Evolutionary conservation across 2,113 vertebrate species (phyloP).

Genomic region (Caloenas nicobarica): DNA sequence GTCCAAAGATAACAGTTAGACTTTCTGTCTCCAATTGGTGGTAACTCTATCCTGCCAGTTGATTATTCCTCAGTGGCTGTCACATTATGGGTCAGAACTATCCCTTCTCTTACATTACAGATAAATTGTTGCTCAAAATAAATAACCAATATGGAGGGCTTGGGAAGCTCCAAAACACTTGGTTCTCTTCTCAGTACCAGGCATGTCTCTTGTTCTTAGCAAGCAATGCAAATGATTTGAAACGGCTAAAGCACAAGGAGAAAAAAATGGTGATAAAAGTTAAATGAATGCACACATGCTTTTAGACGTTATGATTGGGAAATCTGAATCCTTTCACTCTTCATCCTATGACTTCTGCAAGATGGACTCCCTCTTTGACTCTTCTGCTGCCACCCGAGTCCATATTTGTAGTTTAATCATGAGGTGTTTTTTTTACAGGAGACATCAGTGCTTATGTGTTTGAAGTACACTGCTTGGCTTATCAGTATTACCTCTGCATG

Average conservation of each 20-base stretch:
- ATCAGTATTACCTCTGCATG: background rate
- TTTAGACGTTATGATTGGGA: background rate
- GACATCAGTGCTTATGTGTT: background rate
- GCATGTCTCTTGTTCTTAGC: background rate
- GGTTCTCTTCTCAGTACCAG: background rate
- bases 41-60: background rate
- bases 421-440: background rate
- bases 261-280: background rate
- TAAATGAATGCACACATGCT: background rate
- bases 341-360: background rate
- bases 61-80: background rate
- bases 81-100: background rate
- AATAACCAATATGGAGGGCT: background rate
- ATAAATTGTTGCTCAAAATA: background rate
- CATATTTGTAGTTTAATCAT: background rate
- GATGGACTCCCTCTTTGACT: background rate
- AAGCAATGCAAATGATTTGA: background rate
- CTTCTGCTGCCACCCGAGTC: background rate
- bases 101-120: background rate
- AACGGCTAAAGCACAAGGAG: background rate
- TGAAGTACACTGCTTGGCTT: background rate
- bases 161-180: background rate
- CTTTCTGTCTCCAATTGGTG: conserved; percentile 28
- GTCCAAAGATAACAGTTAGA: conserved; percentile 46
- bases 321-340: background rate